Evolutionary conservation across 2,888 invertebrate species (phyloP).

Genomic region (Andrena minutula): DNA sequence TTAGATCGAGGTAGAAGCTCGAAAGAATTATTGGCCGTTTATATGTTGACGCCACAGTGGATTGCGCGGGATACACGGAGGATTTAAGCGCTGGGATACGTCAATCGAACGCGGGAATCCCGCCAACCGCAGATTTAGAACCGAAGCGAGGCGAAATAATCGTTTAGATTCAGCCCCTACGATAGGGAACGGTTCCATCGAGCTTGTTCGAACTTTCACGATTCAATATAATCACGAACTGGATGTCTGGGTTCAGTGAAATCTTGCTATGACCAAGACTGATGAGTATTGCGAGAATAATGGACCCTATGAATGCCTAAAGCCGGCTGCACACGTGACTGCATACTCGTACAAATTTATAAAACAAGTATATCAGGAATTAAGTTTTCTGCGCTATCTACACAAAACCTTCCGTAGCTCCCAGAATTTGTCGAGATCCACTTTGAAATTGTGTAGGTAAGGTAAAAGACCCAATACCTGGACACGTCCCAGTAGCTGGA

Average conservation of each 20-base stretch:
- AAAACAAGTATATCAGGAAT: too few species aligned
- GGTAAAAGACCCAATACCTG: too few species aligned
- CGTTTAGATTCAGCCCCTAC: slow-evolving; percentile 31
- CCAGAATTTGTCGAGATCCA: too few species aligned
- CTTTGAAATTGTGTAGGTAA: too few species aligned
- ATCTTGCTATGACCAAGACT: slow-evolving; percentile 6
- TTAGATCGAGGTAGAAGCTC: not conserved
- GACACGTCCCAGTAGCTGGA: too few species aligned
- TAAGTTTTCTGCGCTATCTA: too few species aligned
- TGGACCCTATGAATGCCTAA: slow-evolving; percentile 12
- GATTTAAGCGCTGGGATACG: slow-evolving; percentile 36
- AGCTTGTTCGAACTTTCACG: slow-evolving; percentile 21
- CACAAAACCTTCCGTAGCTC: too few species aligned
- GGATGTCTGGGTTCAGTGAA: slow-evolving; percentile 7
- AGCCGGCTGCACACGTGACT: too few species aligned
- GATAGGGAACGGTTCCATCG: slow-evolving; percentile 11
- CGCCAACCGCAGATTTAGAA: slow-evolving; percentile 60
- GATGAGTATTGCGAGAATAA: slow-evolving; percentile 31
- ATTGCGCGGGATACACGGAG: slow-evolving; percentile 1
- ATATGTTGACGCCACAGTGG: not conserved
- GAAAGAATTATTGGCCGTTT: not conserved
- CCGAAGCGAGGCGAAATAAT: slow-evolving; percentile 27
- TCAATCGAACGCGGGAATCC: slow-evolving; percentile 61
- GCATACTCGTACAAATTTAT: too few species aligned
- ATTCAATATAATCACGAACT: slow-evolving; percentile 32